These are phyloP conservation scores for Catamblyrhynchus diadema DNA, from an alignment of 2,797 vertebrate species.

Conservation along the genomic window DNA sequence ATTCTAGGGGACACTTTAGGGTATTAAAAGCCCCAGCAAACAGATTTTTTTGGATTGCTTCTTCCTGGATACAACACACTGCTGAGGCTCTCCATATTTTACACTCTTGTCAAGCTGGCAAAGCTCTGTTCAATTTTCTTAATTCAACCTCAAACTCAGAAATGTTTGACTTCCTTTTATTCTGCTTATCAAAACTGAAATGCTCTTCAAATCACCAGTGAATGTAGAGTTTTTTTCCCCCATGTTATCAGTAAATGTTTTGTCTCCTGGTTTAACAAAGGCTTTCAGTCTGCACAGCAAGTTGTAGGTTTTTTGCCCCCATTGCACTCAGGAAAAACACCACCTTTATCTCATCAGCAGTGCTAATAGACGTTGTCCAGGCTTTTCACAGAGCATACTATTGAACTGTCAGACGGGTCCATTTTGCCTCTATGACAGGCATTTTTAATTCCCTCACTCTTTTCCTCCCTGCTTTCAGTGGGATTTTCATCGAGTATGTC, in stretches of 20 bases:
- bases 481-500: neutral
- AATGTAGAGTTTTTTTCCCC: neutral
- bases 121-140: neutral
- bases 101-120: neutral
- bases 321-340: neutral
- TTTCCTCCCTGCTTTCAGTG: neutral
- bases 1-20: neutral
- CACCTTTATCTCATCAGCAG: neutral
- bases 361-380: neutral
- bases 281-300: neutral
- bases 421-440: neutral
- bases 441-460: neutral
- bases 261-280: neutral
- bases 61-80: neutral
- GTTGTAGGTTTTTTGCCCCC: neutral
- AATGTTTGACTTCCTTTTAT: neutral
- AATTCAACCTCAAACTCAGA: neutral
- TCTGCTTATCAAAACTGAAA: neutral
- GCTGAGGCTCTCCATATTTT: neutral
- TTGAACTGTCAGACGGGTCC: neutral
- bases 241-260: neutral
- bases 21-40: neutral
- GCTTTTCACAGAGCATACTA: neutral
- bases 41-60: neutral
- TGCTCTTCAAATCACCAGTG: neutral